Conservation (phyloP, 1,140 invertebrate species). For the Helicorthomorpha holstii region DNA sequence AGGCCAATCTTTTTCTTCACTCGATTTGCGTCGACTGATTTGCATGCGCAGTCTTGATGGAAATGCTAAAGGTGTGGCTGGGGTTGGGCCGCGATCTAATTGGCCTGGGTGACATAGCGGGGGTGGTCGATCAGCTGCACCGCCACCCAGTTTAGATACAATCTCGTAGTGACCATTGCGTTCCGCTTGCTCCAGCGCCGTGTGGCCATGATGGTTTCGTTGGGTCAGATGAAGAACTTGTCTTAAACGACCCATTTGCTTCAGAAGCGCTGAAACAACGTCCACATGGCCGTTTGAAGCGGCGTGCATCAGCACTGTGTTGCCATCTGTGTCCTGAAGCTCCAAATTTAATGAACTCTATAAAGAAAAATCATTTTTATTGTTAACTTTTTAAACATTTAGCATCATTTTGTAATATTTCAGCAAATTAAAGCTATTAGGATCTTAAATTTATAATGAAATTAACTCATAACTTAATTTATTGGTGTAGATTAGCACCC, state of each 20-base stretch:
- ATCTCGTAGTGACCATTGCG: slow-evolving; percentile 6
- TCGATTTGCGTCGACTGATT: no score
- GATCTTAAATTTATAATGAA: no score
- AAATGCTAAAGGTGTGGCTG: background rate
- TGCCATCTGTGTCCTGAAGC: slow-evolving; percentile 16
- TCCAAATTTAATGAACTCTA: background rate
- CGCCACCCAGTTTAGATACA: background rate
- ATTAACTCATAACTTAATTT: no score
- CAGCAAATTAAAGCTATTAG: slow-evolving; percentile 12
- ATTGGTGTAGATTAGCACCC: no score
- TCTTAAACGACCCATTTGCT: slow-evolving; percentile 4
- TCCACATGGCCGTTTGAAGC: slow-evolving; percentile 10
- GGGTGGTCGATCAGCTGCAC: background rate
- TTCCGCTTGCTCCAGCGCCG: slow-evolving; percentile 10
- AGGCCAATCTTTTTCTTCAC: no score
- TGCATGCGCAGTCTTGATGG: no score
- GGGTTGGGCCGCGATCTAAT: background rate
- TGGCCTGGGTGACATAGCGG: background rate
- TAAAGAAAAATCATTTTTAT: background rate
- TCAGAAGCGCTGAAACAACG: slow-evolving; percentile 10
- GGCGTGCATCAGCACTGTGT: slow-evolving; percentile 17
- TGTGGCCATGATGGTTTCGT: slow-evolving; percentile 11
- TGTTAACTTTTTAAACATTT: background rate
- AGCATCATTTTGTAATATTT: slow-evolving; percentile 9
- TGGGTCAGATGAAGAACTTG: slow-evolving; percentile 6